Base-by-base conservation (phyloP, 2,113 vertebrate species). In the Regulus satrapa region DNA sequence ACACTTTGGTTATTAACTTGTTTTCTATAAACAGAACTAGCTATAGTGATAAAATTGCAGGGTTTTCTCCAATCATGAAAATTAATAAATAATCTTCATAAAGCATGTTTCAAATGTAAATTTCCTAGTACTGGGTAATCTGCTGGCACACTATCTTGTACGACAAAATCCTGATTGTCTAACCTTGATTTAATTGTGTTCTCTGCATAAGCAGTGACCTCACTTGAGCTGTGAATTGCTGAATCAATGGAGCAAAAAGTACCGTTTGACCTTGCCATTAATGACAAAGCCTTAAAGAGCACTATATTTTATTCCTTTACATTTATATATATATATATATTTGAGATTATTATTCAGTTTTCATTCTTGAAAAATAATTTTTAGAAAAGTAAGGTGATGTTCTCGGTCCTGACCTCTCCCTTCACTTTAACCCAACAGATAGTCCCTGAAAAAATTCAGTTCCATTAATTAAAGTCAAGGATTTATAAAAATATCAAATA, bases 221-320 rank as follows among this genome's bases (percentile, higher is more conserved):
- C 89, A 93, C 83, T 96, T 96, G 69, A 79, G 94, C 96, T 96
- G 94, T 68, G 92, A 95, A 94, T 94, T 0, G 48, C 52, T 97
- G 96, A 98, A 97, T 97, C 97, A 98, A 54, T 86, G 96, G 92
- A 97, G 96, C 97, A 96, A 96, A 95, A 96, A 96, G 83, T 94
- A 94, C 92, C 67, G 31, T 84, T 86, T 97, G 97, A 95, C 98
- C 97, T 98, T 97, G 96, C 29, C 49, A 82, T 96, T 97, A 94
- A 96, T 93, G 83, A 86, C 71, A 96, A 96, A 97, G 82, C 68
- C 73, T 95, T 88, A 95, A 58, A 93, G 58, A 94, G 40, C 19
- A 38, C 48, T 41, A 40, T 68, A 78, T 81, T 86, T 75, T 92
- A 88, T 82, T 94, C 51, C 67, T 94, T 91, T 71, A 80, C 94